Evolutionary conservation across 2,113 vertebrate genomes (phyloP).

Genomic region (Columbina picui): DNA sequence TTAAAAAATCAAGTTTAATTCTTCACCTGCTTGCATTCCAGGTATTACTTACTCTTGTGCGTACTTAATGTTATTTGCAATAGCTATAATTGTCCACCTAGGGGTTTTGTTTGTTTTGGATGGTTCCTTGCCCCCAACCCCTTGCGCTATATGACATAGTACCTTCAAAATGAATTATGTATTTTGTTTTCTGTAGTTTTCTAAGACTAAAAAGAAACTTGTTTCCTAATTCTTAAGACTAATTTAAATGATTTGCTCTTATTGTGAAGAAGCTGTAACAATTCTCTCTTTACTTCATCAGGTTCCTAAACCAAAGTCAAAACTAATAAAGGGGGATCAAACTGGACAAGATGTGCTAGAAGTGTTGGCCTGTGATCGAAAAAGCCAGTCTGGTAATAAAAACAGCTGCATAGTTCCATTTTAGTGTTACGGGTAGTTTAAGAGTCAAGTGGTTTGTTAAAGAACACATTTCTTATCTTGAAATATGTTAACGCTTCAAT

Average conservation of each 20-base stretch:
- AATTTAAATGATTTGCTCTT: background rate
- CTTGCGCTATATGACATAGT: background rate
- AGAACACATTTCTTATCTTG: background rate
- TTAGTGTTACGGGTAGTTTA: background rate
- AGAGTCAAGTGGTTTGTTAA: background rate
- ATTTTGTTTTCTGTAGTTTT: background rate
- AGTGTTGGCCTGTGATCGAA: constrained; percentile 88
- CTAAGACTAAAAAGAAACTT: background rate
- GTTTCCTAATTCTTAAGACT: background rate
- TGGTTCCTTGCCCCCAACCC: background rate
- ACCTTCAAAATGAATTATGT: background rate
- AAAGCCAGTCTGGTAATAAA: constrained; percentile 90
- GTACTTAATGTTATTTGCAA: background rate
- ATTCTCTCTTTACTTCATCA: constrained; percentile 55
- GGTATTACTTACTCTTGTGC: background rate
- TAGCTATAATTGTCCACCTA: background rate
- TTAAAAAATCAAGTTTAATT: background rate
- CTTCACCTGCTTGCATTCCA: background rate
- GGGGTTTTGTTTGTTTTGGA: background rate
- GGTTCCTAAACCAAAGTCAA: constrained; percentile 90
- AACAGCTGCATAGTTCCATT: background rate
- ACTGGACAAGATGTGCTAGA: constrained; percentile 81
- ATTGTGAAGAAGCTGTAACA: background rate
- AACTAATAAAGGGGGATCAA: constrained; percentile 86
- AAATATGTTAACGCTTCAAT: background rate